These are phyloP conservation scores for Atrichornis clamosus DNA, from an alignment of 2,113 vertebrate genomes.

Conservation along the genomic window DNA sequence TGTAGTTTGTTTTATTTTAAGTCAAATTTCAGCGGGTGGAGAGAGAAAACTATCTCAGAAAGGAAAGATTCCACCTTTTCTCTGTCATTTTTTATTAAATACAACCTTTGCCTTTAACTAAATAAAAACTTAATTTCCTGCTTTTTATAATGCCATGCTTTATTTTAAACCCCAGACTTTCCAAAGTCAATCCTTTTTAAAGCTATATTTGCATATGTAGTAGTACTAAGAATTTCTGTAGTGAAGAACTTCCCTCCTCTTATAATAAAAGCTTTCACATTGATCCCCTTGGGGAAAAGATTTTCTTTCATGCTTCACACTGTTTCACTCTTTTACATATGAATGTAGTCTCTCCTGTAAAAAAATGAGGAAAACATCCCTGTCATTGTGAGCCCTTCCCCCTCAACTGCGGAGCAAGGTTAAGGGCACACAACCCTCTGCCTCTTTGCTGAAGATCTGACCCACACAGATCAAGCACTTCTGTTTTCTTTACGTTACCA, in stretches of 20 bases:
- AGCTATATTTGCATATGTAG: constrained; percentile 20
- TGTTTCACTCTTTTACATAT: constrained; percentile 5
- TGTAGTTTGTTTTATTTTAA: not conserved
- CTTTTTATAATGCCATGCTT: not conserved
- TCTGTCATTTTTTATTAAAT: not conserved
- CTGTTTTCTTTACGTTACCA: not conserved
- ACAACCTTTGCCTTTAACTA: not conserved
- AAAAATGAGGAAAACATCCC: not conserved
- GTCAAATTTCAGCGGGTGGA: not conserved
- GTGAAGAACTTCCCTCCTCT: not conserved
- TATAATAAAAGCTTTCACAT: constrained; percentile 33
- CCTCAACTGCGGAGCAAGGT: not conserved
- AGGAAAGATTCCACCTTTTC: not conserved
- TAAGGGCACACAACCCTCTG: not conserved
- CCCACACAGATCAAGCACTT: not conserved
- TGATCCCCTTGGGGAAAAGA: not conserved
- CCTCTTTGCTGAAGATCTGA: not conserved
- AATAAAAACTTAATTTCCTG: not conserved
- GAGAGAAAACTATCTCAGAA: not conserved
- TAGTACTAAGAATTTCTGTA: not conserved
- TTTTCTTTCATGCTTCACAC: not conserved
- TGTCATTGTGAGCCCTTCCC: not conserved
- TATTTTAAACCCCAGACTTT: not conserved
- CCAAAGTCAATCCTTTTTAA: not conserved
- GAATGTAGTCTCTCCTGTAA: not conserved